Base-by-base conservation (phyloP, 1,140 invertebrate species). In the Drosophila pseudoobscura region DNA sequence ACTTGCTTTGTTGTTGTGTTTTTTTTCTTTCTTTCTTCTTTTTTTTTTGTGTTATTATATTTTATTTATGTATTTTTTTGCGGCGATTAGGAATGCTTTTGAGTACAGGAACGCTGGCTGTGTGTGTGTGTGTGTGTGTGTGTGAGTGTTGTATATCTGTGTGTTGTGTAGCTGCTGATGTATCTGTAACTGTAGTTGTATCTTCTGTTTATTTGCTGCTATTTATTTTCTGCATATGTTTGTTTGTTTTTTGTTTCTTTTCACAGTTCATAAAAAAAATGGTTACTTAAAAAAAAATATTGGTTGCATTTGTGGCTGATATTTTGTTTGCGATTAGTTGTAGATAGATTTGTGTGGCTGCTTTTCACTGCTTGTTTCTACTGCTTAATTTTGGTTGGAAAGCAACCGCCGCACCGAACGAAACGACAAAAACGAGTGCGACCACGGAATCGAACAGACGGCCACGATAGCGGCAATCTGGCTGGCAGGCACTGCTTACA, bases 21-120 rank as follows among this genome's bases (percentile, higher is more conserved):
- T 45, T 52, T 54, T 62, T 44, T 43, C 17, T 17, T 17, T 17
- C 17, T 17, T 17, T 17, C 17, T 20, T 2, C 2, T 2, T 20
- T 20, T 20, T 20, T 20, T 20, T 20, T 20, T 20, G 1, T 56
- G 44, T 39, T 56, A 54, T 66, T 41, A 50, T 43, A 58, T 75
- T 62, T 20, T 61, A 47, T 15, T 58, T 31, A 75, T 52, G 49
- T 55, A 11, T 50, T 26, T 62, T 83, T 20, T 68, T 74, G 56
- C 83, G 57, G 64, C 58, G 60, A 57, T 75, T 87, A 87, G 82
- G 82, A 87, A 87, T 87, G 83, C 85, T 88, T 62, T 75, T 88
- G 83, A 87, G 84, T 87, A 82, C 70, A 87, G 82, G 82, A 87
- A 87, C 82, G 83, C 82, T 88, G 71, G 83, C 78, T 87, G 68